Evolutionary conservation across 2,113 vertebrate genomes (phyloP).

Genomic region (Podarcis muralis): DNA sequence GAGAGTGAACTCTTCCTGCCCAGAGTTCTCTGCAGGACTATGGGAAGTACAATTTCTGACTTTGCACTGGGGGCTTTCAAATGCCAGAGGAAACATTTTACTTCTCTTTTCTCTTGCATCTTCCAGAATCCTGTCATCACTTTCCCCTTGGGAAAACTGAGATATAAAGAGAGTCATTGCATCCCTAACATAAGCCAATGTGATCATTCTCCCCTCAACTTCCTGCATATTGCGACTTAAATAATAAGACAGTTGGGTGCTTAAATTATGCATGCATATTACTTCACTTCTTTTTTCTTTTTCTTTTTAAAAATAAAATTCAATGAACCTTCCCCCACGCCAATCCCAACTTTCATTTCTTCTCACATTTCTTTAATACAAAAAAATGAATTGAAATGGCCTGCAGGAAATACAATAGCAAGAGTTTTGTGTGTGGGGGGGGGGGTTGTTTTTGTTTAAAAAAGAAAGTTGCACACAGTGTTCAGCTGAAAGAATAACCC

Average conservation of each 20-base stretch:
- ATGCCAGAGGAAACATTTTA: too few relatives aligned
- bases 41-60: too few relatives aligned
- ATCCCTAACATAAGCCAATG: background rate
- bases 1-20: too few relatives aligned
- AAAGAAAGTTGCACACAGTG: slow-evolving; percentile 9
- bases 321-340: too few relatives aligned
- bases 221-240: slow-evolving; percentile 14
- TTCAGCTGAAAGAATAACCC: slow-evolving; percentile 2
- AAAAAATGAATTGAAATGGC: slow-evolving; percentile 38
- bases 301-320: too few relatives aligned
- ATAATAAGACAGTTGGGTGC: slow-evolving; percentile 31
- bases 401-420: slow-evolving; percentile 46
- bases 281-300: slow-evolving; percentile 27
- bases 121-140: background rate
- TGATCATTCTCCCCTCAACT: background rate
- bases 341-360: background rate
- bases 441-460: background rate
- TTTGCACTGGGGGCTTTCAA: too few relatives aligned
- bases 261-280: slow-evolving; percentile 48
- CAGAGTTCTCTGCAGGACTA: too few relatives aligned
- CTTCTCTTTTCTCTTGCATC: too few relatives aligned
- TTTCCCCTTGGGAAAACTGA: too few relatives aligned
- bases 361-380: slow-evolving; percentile 15
- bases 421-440: background rate
- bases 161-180: background rate